A percentile compares a stretch with the other conserved stretches of the same genome.
phyloP scores from a whole-genome alignment of 2,797 vertebrate species.

The Pipistrellus pipistrellus region DNA sequence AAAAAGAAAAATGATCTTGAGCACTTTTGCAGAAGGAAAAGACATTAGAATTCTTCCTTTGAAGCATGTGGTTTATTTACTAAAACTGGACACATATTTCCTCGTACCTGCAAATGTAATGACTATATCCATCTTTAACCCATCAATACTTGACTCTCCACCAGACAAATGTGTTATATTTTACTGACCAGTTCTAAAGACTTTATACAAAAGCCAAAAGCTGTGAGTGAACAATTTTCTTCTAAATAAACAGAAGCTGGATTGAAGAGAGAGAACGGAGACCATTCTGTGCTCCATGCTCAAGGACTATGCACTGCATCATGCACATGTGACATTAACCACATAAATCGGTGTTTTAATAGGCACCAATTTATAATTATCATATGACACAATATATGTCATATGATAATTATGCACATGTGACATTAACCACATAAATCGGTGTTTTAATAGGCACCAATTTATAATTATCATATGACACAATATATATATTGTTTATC shows the following conservation, averaged over 20 bases:
- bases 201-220: conserved; percentile 16
- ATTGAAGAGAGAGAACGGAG: neutral
- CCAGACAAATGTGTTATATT: neutral
- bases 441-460: neutral
- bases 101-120: neutral
- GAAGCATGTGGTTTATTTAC: neutral
- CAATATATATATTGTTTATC: neutral
- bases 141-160: neutral
- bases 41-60: conserved; percentile 26
- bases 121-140: neutral
- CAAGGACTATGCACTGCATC: neutral
- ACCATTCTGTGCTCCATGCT: neutral
- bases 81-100: neutral
- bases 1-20: conserved; percentile 53
- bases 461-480: neutral
- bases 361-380: neutral
- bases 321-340: neutral
- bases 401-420: too few relatives aligned
- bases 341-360: neutral
- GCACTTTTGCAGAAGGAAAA: neutral
- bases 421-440: neutral
- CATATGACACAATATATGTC: too few relatives aligned
- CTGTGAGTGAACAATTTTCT: neutral
- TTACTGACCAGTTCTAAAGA: conserved; percentile 1
- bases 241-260: neutral